Conservation (phyloP, 2,113 vertebrate species). For the Poeciliopsis turrubarensis region DNA sequence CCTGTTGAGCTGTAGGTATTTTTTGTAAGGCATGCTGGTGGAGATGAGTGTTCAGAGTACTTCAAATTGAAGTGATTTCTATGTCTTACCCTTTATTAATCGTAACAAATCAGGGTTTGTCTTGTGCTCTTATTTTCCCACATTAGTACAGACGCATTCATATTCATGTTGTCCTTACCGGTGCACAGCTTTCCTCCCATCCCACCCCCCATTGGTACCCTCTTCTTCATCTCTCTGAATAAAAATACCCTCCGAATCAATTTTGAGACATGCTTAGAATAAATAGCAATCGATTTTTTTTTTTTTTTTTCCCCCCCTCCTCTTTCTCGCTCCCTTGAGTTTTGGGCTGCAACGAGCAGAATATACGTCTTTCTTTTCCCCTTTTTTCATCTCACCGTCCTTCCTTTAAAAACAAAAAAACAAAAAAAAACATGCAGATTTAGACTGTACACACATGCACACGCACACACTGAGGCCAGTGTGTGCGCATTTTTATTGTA, state of each 20-base stretch:
- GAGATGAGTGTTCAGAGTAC: conserved; percentile 78
- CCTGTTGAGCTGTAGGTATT: conserved; percentile 39
- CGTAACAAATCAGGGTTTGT: conserved; percentile 71
- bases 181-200: conserved; percentile 18
- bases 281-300: conserved; percentile 69
- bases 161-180: conserved; percentile 53
- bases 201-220: conserved; percentile 6
- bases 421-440: conserved; percentile 48
- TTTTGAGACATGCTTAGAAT: conserved; percentile 70
- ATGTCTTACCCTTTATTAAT: conserved; percentile 71
- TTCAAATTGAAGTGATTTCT: conserved; percentile 88
- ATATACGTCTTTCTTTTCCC: conserved; percentile 55
- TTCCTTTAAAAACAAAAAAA: conserved; percentile 43
- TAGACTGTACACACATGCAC: conserved; percentile 41
- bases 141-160: conserved; percentile 57
- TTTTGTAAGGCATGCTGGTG: conserved; percentile 62
- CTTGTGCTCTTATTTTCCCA: conserved; percentile 58
- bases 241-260: conserved; percentile 66
- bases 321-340: conserved; percentile 35
- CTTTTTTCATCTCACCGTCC: conserved; percentile 38
- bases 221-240: conserved; percentile 40
- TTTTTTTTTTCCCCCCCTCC: conserved; percentile 9
- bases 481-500: conserved; percentile 57
- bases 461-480: conserved; percentile 31
- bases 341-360: conserved; percentile 75